Evolutionary conservation across 2,888 invertebrate genomes (phyloP).

Genomic region (Ptilodon capucinus): DNA sequence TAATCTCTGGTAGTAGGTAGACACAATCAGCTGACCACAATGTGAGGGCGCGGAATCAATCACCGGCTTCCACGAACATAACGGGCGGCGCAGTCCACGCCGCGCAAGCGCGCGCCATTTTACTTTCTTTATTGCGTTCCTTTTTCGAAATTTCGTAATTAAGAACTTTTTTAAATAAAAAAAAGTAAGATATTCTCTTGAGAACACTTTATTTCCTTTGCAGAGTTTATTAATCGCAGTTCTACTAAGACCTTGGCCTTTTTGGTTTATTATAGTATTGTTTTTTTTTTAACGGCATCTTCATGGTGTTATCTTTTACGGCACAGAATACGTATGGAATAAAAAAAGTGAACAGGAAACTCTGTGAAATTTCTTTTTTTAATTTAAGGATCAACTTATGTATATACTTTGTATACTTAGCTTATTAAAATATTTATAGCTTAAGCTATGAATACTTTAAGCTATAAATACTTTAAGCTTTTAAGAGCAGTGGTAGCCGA

Average conservation of each 20-base stretch:
- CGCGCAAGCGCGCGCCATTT: constrained; percentile 41
- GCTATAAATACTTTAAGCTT: no score
- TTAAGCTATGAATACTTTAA: no score
- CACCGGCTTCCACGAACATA: constrained; percentile 64
- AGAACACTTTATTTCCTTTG: constrained; percentile 33
- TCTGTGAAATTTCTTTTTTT: no score
- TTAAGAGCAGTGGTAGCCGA: no score
- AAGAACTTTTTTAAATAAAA: constrained; percentile 53
- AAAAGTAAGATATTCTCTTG: constrained; percentile 32
- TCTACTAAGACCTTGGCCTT: constrained; percentile 27
- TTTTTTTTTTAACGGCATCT: constrained; percentile 2
- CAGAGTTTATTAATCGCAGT: constrained; percentile 29
- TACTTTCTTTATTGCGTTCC: constrained; percentile 59
- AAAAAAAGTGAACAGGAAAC: no score
- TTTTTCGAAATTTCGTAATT: constrained; percentile 69
- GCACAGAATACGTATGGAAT: no score
- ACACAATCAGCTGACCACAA: constrained; percentile 44
- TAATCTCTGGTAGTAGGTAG: constrained; percentile 4
- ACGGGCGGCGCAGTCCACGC: constrained; percentile 35
- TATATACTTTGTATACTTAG: no score
- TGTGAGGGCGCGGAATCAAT: constrained; percentile 61
- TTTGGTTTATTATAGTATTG: constrained; percentile 35
- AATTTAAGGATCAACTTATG: no score
- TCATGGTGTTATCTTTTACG: background rate
- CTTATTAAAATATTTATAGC: no score